Evolutionary conservation across 2,888 invertebrate species (phyloP).

Genomic region (Lithophane ornitopus): DNA sequence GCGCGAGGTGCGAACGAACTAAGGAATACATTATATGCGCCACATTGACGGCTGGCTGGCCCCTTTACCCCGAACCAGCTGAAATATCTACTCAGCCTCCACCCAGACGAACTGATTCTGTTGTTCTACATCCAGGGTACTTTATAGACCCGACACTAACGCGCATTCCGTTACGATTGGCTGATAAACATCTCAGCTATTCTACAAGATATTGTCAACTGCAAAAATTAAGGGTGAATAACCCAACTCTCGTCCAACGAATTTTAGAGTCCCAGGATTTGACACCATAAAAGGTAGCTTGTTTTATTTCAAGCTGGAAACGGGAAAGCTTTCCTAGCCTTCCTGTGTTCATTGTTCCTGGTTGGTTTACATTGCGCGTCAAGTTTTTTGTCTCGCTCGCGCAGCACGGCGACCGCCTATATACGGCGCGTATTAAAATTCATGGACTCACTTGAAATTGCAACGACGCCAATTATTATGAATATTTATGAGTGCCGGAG

Average conservation of each 20-base stretch:
- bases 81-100: constrained; percentile 41
- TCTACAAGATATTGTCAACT: constrained; percentile 36
- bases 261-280: constrained; percentile 54
- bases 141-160: constrained; percentile 54
- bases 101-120: constrained; percentile 42
- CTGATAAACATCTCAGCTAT: constrained; percentile 51
- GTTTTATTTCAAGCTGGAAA: constrained; percentile 50
- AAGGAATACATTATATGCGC: constrained; percentile 61
- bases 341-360: constrained; percentile 72
- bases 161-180: constrained; percentile 43
- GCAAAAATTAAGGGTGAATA: constrained; percentile 57
- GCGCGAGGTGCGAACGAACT: constrained; percentile 60
- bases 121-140: constrained; percentile 58
- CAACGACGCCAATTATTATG: constrained; percentile 75
- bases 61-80: constrained; percentile 61
- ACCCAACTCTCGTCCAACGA: constrained; percentile 47
- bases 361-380: constrained; percentile 59
- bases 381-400: constrained; percentile 71
- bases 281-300: constrained; percentile 57
- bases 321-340: constrained; percentile 68
- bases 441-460: constrained; percentile 77
- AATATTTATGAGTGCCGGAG: constrained; percentile 79
- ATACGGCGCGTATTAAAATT: constrained; percentile 81
- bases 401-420: constrained; percentile 63
- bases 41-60: constrained; percentile 55